phyloP scores from a whole-genome alignment of 2,797 vertebrate genomes.

The Crypturellus tataupa region DNA sequence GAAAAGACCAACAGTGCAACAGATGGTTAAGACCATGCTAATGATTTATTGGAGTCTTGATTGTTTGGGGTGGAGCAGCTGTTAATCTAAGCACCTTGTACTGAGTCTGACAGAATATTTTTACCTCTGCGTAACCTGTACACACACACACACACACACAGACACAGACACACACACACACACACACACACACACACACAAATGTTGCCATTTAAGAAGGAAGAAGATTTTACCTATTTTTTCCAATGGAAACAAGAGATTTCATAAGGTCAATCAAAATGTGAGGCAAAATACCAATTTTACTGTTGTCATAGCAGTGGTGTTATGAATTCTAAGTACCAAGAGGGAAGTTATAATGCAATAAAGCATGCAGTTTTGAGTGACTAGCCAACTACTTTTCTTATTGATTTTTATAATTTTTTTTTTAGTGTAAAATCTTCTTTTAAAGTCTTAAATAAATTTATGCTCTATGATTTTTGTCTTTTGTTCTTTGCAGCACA shows the following conservation, averaged over 20 bases:
- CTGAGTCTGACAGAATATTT: not conserved
- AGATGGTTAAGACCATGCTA: not conserved
- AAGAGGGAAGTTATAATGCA: not conserved
- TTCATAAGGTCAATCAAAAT: not conserved
- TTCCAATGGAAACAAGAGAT: not conserved
- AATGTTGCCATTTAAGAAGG: not conserved
- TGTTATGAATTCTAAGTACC: not conserved
- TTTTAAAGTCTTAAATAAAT: not conserved
- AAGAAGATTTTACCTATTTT: not conserved
- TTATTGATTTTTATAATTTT: not conserved
- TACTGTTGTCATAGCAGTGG: not conserved
- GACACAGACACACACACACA: not conserved
- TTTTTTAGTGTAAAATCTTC: not conserved
- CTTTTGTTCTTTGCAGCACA: not conserved
- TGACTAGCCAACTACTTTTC: not conserved
- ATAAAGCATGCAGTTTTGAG: not conserved
- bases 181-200: not conserved
- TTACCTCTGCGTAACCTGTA: not conserved
- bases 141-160: too few relatives aligned
- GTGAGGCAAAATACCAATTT: not conserved
- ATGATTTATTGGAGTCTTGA: not conserved
- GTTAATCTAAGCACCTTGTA: not conserved
- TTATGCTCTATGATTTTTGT: not conserved
- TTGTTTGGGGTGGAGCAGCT: not conserved
- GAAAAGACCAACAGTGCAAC: rapidly evolving